Evolutionary conservation across 2,113 vertebrate genomes (phyloP), one percentile per base, ranked within the genome.

Genomic region (Platycercus adscitus): DNA sequence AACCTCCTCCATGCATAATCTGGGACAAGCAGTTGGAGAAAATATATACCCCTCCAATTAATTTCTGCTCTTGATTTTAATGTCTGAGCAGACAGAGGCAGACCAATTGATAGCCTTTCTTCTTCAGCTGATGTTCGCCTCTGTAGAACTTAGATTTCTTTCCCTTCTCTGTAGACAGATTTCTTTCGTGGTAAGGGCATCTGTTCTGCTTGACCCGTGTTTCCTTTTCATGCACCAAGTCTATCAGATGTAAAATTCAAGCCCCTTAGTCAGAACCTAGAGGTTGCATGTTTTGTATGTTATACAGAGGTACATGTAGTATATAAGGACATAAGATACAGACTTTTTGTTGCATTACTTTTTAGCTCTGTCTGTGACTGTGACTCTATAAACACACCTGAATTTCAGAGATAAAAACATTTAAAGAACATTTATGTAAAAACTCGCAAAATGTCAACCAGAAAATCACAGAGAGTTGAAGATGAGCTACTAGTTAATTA

Each of bases 391-490:
- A 92, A 61, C 24, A 39, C 26, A 88, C 28, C 39, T 88, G 60
- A 85, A 86, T 89, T 91, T 70, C 68, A 43, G 39, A 81, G 41
- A 82, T 49, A 26, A 80, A 95, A 94, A 43, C 44, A 47, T 77
- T 85, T 87, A 94, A 95, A 88, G 31, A 53, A 46, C 49, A 58
- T 77, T 89, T 87, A 43, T 89, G 47, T 69, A 53, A 65, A 95
- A 95, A n/a, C 43, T 75, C 78, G 16, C 55, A 90, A 93, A 61
- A 71, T 80, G 9, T 35, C 33, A 83, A 77, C 28, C 44, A 72
- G 69, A 93, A 87, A 60, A 78, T 91, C 58, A 73, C 35, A 65
- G 64, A 58, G 35, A 76, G 17, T 44, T 79, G 33, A 79, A 90
- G 95, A 75, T 55, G 0, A 64, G 29, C 73, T 90, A 14, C 55